Conservation (phyloP, 1,140 invertebrate genomes). For the Gryon sp. region DNA sequence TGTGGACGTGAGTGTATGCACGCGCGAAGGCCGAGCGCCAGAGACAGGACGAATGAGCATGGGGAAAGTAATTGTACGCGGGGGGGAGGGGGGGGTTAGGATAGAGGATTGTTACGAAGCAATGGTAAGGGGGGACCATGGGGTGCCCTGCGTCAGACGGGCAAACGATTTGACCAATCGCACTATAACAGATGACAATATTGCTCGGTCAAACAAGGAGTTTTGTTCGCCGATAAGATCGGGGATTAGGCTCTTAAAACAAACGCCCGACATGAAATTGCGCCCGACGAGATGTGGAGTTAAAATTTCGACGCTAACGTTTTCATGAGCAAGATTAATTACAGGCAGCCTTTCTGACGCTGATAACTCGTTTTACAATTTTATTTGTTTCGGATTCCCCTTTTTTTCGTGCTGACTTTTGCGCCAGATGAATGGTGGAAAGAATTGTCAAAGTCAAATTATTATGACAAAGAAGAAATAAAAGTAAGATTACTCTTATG, state of each 20-base stretch:
- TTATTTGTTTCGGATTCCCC: too few relatives aligned
- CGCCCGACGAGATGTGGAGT: background rate
- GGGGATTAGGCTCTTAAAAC: constrained; percentile 21
- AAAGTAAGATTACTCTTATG: too few relatives aligned
- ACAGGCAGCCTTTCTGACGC: too few relatives aligned
- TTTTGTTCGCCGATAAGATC: constrained; percentile 36
- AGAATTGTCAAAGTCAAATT: too few relatives aligned
- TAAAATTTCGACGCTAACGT: too few relatives aligned
- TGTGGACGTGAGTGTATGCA: too few relatives aligned
- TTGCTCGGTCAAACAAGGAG: constrained; percentile 37
- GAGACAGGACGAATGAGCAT: background rate
- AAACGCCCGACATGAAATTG: constrained; percentile 5
- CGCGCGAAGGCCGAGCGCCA: background rate
- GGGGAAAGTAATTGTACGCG: constrained; percentile 22
- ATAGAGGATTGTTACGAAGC: constrained; percentile 5
- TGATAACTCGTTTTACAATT: too few relatives aligned
- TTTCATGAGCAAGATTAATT: too few relatives aligned
- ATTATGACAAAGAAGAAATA: too few relatives aligned
- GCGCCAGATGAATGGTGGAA: too few relatives aligned
- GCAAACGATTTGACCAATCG: constrained; percentile 48
- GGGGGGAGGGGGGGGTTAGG: too few relatives aligned
- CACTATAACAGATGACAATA: constrained; percentile 40
- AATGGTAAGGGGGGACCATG: constrained; percentile 19
- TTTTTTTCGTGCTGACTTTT: too few relatives aligned
- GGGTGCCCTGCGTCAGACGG: constrained; percentile 21